Evolutionary conservation across 2,797 vertebrate genomes (phyloP).

Genomic region (Sylvilagus floridanus): DNA sequence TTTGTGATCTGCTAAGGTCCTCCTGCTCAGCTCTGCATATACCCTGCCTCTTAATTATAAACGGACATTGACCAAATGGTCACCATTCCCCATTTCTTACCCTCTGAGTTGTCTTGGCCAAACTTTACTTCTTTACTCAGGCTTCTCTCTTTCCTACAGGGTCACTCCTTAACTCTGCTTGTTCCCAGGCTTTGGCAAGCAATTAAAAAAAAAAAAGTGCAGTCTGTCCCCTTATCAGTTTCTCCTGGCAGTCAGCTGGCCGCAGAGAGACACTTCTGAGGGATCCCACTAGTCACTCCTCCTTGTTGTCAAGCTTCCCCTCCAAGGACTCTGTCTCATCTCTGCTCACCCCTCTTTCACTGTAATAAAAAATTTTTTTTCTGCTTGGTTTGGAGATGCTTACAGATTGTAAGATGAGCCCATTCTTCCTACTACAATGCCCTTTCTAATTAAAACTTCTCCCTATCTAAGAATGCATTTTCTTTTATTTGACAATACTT

Average conservation of each 20-base stretch:
- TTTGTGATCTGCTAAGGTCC: background rate
- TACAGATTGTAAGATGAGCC: background rate
- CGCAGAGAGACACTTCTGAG: background rate
- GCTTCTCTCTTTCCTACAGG: background rate
- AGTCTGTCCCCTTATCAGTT: no score
- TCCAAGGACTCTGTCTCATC: slow-evolving; percentile 18
- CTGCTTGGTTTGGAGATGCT: slow-evolving; percentile 13
- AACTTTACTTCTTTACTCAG: background rate
- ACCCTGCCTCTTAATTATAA: background rate
- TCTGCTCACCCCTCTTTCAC: background rate
- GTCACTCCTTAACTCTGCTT: background rate
- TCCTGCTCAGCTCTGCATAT: background rate
- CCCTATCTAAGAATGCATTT: background rate
- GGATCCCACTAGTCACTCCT: background rate
- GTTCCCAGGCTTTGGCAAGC: background rate
- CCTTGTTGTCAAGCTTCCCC: background rate
- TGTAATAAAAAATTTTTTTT: background rate
- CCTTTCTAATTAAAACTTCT: slow-evolving; percentile 1
- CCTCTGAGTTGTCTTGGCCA: background rate
- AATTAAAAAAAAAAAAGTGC: background rate
- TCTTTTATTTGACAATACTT: background rate
- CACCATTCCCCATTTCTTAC: background rate
- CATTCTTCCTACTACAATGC: background rate
- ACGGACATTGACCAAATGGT: background rate
- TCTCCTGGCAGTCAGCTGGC: background rate